A percentile compares a stretch with the other conserved stretches of the same genome.
phyloP scores from a whole-genome alignment of 2,888 invertebrate species.

The Sarcophaga rosellei region DNA sequence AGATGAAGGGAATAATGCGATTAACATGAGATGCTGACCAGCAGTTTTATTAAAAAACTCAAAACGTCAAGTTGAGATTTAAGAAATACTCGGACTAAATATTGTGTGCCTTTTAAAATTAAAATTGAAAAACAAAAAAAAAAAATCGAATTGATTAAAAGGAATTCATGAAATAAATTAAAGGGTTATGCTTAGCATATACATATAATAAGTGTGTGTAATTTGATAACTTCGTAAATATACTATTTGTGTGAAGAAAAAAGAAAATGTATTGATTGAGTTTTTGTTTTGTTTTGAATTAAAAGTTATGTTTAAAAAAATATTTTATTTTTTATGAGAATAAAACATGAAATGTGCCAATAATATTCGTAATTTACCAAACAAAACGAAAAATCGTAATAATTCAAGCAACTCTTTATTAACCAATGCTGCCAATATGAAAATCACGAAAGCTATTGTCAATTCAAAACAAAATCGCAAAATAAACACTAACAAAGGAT shows the following conservation, averaged over 20 bases:
- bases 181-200: no score
- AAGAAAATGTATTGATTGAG: conserved; percentile 36
- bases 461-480: conserved; percentile 73
- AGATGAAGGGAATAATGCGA: conserved; percentile 51
- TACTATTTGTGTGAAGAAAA: not conserved
- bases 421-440: conserved; percentile 77
- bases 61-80: conserved; percentile 56
- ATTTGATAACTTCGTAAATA: not conserved
- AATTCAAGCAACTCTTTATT: conserved; percentile 69
- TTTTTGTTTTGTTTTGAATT: conserved; percentile 1
- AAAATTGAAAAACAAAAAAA: conserved; percentile 15
- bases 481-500: conserved; percentile 47
- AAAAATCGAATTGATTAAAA: not conserved
- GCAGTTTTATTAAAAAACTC: conserved; percentile 68
- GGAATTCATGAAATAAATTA: not conserved
- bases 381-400: conserved; percentile 47
- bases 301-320: conserved; percentile 1
- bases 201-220: no score
- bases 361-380: conserved; percentile 29
- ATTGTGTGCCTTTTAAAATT: not conserved
- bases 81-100: conserved; percentile 47
- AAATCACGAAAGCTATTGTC: conserved; percentile 74
- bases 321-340: conserved; percentile 11
- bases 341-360: conserved; percentile 66
- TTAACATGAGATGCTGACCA: conserved; percentile 55